phyloP scores from a whole-genome alignment of 2,797 vertebrate genomes.

The Centropyge bicolor region DNA sequence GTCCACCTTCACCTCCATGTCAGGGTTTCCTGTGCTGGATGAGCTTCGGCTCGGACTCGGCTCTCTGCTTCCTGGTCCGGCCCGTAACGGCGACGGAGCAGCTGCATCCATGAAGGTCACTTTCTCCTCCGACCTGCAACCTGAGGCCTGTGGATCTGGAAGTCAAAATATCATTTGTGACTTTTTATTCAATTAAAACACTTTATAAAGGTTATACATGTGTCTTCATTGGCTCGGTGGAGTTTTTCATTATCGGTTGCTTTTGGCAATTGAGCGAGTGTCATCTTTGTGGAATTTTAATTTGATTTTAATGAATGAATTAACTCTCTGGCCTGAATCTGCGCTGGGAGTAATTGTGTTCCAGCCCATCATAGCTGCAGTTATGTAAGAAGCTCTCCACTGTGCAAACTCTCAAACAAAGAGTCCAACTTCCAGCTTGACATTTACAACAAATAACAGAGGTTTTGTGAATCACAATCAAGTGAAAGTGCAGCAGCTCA shows the following conservation, averaged over 20 bases:
- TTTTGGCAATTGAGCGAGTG: not conserved
- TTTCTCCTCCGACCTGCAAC: slow-evolving; percentile 34
- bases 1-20: slow-evolving; percentile 59
- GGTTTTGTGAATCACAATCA: not conserved
- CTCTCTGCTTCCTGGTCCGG: not conserved
- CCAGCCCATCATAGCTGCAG: slow-evolving; percentile 10
- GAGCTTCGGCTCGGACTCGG: not conserved
- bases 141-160: slow-evolving; percentile 19
- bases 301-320: slow-evolving; percentile 43
- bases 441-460: not conserved
- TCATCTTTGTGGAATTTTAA: slow-evolving; percentile 63
- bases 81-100: not conserved
- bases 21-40: slow-evolving; percentile 38
- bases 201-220: slow-evolving; percentile 5
- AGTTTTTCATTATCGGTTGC: slow-evolving; percentile 7
- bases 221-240: not conserved
- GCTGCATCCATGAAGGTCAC: slow-evolving; percentile 49
- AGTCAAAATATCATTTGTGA: not conserved
- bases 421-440: not conserved
- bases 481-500: not conserved
- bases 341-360: slow-evolving; percentile 32
- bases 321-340: slow-evolving; percentile 30
- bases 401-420: slow-evolving; percentile 1
- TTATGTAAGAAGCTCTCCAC: slow-evolving; percentile 42
- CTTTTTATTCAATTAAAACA: not conserved